Evolutionary conservation across 2,888 invertebrate genomes (phyloP), one percentile per base, ranked within the genome.

Genomic region (Iselma pallidipennis): DNA sequence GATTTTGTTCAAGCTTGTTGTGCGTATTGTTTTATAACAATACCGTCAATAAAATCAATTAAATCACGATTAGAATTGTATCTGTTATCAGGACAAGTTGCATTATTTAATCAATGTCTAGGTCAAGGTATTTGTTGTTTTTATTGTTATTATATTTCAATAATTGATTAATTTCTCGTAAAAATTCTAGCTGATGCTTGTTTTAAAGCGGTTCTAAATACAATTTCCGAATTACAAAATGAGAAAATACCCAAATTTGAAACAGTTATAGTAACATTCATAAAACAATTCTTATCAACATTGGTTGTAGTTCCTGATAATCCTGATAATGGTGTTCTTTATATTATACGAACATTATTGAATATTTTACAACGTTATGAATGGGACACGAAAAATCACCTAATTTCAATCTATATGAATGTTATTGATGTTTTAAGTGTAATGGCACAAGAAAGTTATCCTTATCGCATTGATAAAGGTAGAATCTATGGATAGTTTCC

Each of bases 11-110:
- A 94, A 76, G 97, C 98, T 2, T 98, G 98, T 83, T 91, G 94
- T 49, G 98, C 98, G 0, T 98, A 94, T 83, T 91, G 92, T 81
- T 98, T 91, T 82, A 96, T 98, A 65, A 98, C 98, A 7, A 93
- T 96, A 78, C 98, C 98, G n/a, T 97, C 97, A 12, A 88, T 98
- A 77, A 88, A 86, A 72, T 91, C 91, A 62, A 86, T 90, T n/a
- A 88, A 91, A 63, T 85, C 88, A 23, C 88, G 92, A 76, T 86
- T 96, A 72, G 91, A 93, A 72, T 86, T 98, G 51, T 96, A 96
- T 83, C 84, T 96, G 59, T 83, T 94, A 6, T 91, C 93, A 12
- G 96, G 95, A 16, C 94, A 95, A 82, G 91, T 94, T 49, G 95
- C 96, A 23, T 84, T 97, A 63, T 85, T 92, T 59, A 96, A 95